phyloP scores from a whole-genome alignment of 2,888 invertebrate species.

The Cheilosia grossa region DNA sequence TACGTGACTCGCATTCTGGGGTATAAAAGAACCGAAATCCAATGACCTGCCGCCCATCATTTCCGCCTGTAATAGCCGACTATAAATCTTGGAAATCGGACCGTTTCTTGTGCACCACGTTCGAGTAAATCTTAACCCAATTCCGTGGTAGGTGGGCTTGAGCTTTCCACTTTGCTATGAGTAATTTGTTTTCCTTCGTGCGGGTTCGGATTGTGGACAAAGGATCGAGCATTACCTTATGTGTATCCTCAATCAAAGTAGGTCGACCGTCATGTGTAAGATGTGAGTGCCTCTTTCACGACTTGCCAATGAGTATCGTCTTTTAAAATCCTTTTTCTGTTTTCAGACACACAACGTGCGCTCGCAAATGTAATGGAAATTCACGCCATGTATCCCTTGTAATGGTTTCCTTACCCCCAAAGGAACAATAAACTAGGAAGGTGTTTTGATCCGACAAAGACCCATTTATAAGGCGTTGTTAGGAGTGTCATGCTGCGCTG shows the following conservation, averaged over 20 bases:
- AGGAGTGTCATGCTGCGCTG: slow-evolving; percentile 53
- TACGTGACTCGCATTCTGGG: slow-evolving; percentile 49
- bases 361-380: slow-evolving; percentile 57
- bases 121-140: background rate
- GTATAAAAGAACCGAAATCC: slow-evolving; percentile 37
- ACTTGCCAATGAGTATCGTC: slow-evolving; percentile 16
- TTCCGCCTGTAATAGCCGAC: slow-evolving; percentile 80
- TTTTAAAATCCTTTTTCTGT: slow-evolving; percentile 13
- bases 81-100: slow-evolving; percentile 79
- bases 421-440: slow-evolving; percentile 63
- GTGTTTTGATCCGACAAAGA: slow-evolving; percentile 51
- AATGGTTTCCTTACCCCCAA: slow-evolving; percentile 45
- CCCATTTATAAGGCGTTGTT: slow-evolving; percentile 24
- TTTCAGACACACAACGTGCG: slow-evolving; percentile 22
- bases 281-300: slow-evolving; percentile 8
- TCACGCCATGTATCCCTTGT: slow-evolving; percentile 51
- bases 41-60: slow-evolving; percentile 80
- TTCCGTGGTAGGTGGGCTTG: background rate
- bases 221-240: slow-evolving; percentile 39
- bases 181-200: slow-evolving; percentile 27
- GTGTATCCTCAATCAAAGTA: slow-evolving; percentile 22
- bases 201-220: slow-evolving; percentile 33
- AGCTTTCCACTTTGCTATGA: slow-evolving; percentile 12
- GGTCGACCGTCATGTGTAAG: slow-evolving; percentile 16
- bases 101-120: background rate